These are phyloP conservation scores for Steinernema feltiae DNA, from an alignment of 1,140 invertebrate species.

Conservation along the genomic window DNA sequence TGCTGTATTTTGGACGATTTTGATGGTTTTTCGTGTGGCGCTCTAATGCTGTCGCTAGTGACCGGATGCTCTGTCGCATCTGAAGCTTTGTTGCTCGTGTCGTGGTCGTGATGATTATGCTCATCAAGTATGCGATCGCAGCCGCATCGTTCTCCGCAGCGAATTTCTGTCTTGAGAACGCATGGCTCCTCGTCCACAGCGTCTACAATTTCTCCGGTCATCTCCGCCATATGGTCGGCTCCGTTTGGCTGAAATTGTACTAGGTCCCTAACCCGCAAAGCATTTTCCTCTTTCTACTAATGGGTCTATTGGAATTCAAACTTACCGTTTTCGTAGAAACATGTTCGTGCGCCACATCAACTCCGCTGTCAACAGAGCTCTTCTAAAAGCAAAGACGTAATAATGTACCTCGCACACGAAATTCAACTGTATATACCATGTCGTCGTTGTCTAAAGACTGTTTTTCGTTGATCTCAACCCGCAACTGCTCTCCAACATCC, in stretches of 20 bases:
- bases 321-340: no score
- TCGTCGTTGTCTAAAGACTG: slow-evolving; percentile 4
- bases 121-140: background rate
- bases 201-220: background rate
- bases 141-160: background rate
- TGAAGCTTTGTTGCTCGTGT: no score
- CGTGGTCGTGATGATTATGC: slow-evolving; percentile 1
- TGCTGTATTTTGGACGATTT: background rate
- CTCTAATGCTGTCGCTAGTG: background rate
- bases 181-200: background rate
- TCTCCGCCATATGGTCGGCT: background rate
- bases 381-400: background rate
- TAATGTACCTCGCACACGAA: no score
- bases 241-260: background rate
- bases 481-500: background rate
- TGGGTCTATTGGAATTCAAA: no score
- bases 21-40: background rate
- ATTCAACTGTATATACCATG: background rate
- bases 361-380: slow-evolving; percentile 1
- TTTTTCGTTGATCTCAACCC: slow-evolving; percentile 2
- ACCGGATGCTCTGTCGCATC: background rate
- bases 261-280: background rate
- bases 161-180: background rate
- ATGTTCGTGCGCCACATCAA: background rate
- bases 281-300: background rate